Evolutionary conservation across 2,888 invertebrate genomes (phyloP).

Genomic region (Tillus elongatus): DNA sequence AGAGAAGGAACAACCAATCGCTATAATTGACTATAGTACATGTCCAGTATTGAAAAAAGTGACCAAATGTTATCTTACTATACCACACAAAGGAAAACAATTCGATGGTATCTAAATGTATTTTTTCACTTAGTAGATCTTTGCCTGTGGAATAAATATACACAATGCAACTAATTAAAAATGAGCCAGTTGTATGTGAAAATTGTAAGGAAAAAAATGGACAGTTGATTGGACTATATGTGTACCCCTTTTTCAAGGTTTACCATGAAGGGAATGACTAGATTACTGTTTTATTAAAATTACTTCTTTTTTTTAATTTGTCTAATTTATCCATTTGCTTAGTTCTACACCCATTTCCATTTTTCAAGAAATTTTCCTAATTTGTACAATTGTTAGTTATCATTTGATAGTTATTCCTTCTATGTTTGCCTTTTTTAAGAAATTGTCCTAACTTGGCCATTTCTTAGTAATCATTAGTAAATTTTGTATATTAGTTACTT

Average conservation of each 20-base stretch:
- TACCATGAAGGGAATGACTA: too few species aligned
- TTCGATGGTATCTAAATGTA: not conserved
- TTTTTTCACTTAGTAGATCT: not conserved
- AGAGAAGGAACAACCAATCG: constrained; percentile 1
- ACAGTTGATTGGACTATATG: constrained; percentile 1
- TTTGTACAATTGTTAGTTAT: too few species aligned
- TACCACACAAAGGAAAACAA: constrained; percentile 1
- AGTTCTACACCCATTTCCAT: too few species aligned
- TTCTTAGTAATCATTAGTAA: too few species aligned
- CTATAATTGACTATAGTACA: not conserved
- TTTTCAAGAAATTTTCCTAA: too few species aligned
- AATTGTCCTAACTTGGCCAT: too few species aligned
- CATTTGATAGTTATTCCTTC: too few species aligned
- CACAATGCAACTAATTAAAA: not conserved
- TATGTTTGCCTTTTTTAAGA: too few species aligned
- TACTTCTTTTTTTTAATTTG: not conserved
- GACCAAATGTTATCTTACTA: constrained; percentile 1
- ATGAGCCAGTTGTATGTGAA: not conserved
- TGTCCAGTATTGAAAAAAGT: not conserved
- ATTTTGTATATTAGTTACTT: too few species aligned
- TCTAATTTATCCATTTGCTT: too few species aligned
- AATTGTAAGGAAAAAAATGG: constrained; percentile 1
- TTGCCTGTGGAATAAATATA: not conserved
- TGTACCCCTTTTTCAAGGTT: not conserved
- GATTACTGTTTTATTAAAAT: not conserved